Evolutionary conservation across 2,797 vertebrate species (phyloP).

Genomic region (Cuculus canorus): DNA sequence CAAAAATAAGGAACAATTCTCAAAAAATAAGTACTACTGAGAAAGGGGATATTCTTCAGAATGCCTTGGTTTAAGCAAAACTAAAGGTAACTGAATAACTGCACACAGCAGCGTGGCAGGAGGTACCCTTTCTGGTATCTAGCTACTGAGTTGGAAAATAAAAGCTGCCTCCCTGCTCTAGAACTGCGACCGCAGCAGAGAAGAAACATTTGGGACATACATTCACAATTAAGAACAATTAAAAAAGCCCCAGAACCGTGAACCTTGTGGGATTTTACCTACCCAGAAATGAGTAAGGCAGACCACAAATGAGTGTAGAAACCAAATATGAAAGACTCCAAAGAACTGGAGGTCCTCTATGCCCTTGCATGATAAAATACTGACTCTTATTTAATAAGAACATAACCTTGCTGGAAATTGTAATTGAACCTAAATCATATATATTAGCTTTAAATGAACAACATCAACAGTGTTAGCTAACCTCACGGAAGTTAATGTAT

Average conservation of each 20-base stretch:
- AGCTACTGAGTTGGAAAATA: background rate
- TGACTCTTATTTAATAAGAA: conserved; percentile 15
- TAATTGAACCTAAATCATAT: conserved; percentile 30
- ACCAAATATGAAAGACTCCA: background rate
- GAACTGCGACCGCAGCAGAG: background rate
- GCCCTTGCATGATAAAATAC: background rate
- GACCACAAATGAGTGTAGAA: background rate
- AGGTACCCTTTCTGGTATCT: background rate
- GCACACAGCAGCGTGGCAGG: background rate
- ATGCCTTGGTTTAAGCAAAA: background rate
- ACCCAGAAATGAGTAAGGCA: background rate
- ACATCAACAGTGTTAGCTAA: conserved; percentile 25
- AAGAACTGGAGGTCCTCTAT: background rate
- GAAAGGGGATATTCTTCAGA: background rate
- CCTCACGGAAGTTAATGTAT: conserved; percentile 24
- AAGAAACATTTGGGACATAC: background rate
- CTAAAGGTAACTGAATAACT: background rate
- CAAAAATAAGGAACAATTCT: background rate
- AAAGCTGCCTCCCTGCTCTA: background rate
- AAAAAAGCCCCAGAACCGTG: background rate
- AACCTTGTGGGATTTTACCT: background rate
- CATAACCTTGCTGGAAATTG: conserved; percentile 7
- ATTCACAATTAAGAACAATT: background rate
- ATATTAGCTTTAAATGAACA: conserved; percentile 44
- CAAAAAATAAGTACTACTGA: background rate